These are phyloP conservation scores for Calidris pygmaea DNA, from an alignment of 2,113 vertebrate genomes.

Conservation along the genomic window DNA sequence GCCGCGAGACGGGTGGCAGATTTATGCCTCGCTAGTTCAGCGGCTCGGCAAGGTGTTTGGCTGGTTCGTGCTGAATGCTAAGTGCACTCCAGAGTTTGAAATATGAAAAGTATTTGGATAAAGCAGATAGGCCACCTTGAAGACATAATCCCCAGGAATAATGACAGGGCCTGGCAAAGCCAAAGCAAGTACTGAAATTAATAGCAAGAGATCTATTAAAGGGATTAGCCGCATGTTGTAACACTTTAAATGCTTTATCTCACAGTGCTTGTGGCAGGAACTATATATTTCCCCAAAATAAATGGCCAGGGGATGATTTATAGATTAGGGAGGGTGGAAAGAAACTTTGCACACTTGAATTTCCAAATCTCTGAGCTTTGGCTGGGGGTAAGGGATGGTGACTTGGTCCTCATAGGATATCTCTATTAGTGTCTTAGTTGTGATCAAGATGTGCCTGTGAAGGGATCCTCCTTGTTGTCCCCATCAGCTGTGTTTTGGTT, in stretches of 20 bases:
- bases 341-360: background rate
- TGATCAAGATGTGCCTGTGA: too few species aligned
- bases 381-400: background rate
- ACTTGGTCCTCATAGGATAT: background rate
- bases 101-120: slow-evolving; percentile 38
- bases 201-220: slow-evolving; percentile 58
- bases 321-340: background rate
- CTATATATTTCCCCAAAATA: slow-evolving; percentile 26
- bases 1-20: background rate
- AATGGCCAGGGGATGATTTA: slow-evolving; percentile 35
- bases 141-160: slow-evolving; percentile 45
- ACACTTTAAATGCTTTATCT: slow-evolving; percentile 53
- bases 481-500: background rate
- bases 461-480: background rate
- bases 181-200: slow-evolving; percentile 44
- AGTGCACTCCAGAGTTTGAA: background rate
- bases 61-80: background rate
- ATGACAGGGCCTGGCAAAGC: slow-evolving; percentile 45
- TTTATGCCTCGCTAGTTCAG: background rate
- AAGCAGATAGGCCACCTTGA: slow-evolving; percentile 47
- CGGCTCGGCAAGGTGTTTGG: background rate
- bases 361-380: background rate
- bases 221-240: slow-evolving; percentile 40
- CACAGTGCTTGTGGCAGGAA: background rate
- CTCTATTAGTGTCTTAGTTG: background rate